Conservation (phyloP, 1,140 invertebrate species). For the Grapholita molesta region DNA sequence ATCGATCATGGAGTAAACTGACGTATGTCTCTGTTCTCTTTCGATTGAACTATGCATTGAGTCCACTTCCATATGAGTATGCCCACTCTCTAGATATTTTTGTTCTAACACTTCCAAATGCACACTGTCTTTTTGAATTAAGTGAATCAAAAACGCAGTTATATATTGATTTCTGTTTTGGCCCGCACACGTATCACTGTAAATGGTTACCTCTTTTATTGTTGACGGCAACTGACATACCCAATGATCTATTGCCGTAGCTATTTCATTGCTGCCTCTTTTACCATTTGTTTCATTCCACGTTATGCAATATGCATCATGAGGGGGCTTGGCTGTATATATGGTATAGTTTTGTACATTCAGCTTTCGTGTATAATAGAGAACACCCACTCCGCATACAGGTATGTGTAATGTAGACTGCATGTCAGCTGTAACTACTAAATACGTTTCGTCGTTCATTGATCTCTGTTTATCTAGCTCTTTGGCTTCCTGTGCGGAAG, state of each 20-base stretch:
- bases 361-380: constrained; percentile 21
- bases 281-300: constrained; percentile 20
- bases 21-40: no score
- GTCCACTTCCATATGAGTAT: no score
- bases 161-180: constrained; percentile 27
- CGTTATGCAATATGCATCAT: constrained; percentile 18
- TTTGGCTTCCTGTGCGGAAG: constrained; percentile 5
- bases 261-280: constrained; percentile 20
- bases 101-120: constrained; percentile 35
- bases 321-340: constrained; percentile 8
- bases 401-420: constrained; percentile 20
- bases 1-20: no score
- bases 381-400: neutral
- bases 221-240: constrained; percentile 1
- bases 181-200: constrained; percentile 23
- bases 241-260: constrained; percentile 16
- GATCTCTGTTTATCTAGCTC: constrained; percentile 21
- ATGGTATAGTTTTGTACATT: constrained; percentile 20
- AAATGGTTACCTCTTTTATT: constrained; percentile 21
- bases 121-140: constrained; percentile 9
- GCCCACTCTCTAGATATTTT: constrained; percentile 42
- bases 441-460: constrained; percentile 1
- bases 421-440: constrained; percentile 15
- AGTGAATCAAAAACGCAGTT: constrained; percentile 19
- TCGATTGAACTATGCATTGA: no score